phyloP scores from a whole-genome alignment of 2,888 invertebrate species.

The Allacma fusca region DNA sequence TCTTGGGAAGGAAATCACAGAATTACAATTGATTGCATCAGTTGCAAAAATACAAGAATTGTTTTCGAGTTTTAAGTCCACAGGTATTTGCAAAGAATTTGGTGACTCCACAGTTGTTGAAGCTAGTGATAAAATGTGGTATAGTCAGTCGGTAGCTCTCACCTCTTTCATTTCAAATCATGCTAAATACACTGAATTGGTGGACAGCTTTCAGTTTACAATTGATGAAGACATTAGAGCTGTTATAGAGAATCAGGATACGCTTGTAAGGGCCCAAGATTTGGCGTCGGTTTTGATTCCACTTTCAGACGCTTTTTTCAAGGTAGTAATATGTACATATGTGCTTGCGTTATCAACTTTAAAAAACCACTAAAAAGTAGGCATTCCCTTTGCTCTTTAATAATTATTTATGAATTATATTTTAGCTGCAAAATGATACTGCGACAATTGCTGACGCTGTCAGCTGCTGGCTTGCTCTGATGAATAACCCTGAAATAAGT shows the following conservation, averaged over 20 bases:
- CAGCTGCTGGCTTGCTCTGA: constrained; percentile 6
- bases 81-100: not conserved
- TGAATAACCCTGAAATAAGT: constrained; percentile 12
- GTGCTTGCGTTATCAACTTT: too few relatives aligned
- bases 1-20: not conserved
- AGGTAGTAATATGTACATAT: not conserved
- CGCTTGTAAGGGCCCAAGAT: not conserved
- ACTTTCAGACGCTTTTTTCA: not conserved
- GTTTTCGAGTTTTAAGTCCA: not conserved
- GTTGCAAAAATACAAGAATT: constrained; percentile 4
- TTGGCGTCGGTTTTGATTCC: not conserved
- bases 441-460: constrained; percentile 21
- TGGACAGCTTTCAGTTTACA: not conserved
- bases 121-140: not conserved
- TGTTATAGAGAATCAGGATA: constrained; percentile 6
- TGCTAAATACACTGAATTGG: not conserved
- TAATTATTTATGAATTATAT: not conserved
- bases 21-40: not conserved
- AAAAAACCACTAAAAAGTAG: not conserved
- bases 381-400: too few relatives aligned
- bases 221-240: not conserved
- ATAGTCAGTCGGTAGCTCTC: not conserved
- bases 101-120: not conserved
- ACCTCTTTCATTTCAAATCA: constrained; percentile 5
- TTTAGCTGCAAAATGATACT: constrained; percentile 23